Evolutionary conservation across 2,797 vertebrate species (phyloP), one percentile per base, ranked within the genome.

Genomic region (Chanos chanos): DNA sequence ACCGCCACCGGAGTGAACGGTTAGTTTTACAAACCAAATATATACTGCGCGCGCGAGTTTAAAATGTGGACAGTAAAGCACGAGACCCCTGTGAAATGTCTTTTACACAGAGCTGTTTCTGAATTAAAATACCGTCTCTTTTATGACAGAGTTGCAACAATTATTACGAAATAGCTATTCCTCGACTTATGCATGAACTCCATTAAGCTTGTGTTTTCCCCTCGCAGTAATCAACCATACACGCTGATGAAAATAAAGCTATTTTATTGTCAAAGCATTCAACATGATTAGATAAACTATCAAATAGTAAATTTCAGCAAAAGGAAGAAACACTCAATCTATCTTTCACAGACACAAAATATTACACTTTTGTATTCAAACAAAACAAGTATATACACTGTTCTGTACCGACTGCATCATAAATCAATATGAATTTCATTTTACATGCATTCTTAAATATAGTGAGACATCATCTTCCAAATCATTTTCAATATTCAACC

Each of bases 181-280:
- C 34, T 7, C 16, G 16, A 22, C n/a, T n/a, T n/a, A n/a, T n/a
- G n/a, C n/a, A n/a, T n/a, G n/a, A n/a, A n/a, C n/a, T n/a, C n/a
- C n/a, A 45, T 45, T 58, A 33, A 24, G 15, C 13, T 12, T 3
- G 44, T 13, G 19, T 36, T 45, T 47, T n/a, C n/a, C n/a, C n/a
- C n/a, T n/a, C n/a, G n/a, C n/a, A n/a, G n/a, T n/a, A 74, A 66
- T 63, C 50, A 80, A 68, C 61, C 76, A 86, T 64, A 64, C 73
- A 84, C 80, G 89, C 83, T 83, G 86, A 81, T 94, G 93, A 98
- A 98, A 98, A 98, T 98, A 96, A 96, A 98, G 89, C 94, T 90
- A 94, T 98, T 98, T 91, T 98, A 98, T 98, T 98, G 93, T 96
- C 92, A 94, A 96, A 95, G 95, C 95, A 96, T 96, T 92, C 94